Percentiles rank a stretch among this genome's conserved stretches.
These are phyloP conservation scores for Caenorhabditis macrosperma DNA, from an alignment of 2,888 invertebrate species.

Conservation along the genomic window DNA sequence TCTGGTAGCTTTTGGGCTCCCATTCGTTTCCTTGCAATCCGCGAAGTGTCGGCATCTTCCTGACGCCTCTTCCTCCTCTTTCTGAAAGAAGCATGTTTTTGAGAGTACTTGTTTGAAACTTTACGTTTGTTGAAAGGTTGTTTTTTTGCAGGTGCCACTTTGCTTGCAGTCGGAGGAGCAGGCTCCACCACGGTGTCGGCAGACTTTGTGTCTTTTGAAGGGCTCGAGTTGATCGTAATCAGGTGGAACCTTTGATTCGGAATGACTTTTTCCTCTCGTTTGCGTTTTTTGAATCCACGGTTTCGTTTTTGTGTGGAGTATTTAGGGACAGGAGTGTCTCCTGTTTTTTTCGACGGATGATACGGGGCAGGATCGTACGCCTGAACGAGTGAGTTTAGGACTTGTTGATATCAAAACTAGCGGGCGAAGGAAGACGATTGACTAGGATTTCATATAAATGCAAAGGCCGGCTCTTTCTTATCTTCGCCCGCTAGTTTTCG, in stretches of 20 bases:
- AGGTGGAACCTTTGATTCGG: constrained; percentile 19
- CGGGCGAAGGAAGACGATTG: neutral
- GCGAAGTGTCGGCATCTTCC: constrained; percentile 35
- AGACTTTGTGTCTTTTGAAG: neutral
- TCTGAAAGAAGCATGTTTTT: neutral
- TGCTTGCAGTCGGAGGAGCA: constrained; percentile 27
- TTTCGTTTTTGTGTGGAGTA: neutral
- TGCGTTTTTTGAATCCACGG: neutral
- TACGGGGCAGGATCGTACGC: constrained; percentile 17
- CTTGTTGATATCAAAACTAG: neutral
- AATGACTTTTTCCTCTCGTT: neutral
- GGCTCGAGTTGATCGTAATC: constrained; percentile 2
- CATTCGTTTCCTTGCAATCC: constrained; percentile 13
- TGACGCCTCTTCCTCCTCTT: constrained; percentile 18
- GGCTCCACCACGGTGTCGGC: constrained; percentile 18
- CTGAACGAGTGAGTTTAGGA: neutral
- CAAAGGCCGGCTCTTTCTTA: constrained; percentile 26
- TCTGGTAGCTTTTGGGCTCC: constrained; percentile 1
- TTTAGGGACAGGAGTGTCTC: neutral
- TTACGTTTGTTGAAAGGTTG: constrained; percentile 13
- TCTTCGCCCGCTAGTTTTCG: constrained; percentile 20
- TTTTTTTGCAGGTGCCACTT: constrained; percentile 48
- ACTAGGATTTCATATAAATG: neutral
- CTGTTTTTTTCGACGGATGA: constrained; percentile 6
- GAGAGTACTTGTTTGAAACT: neutral